A percentile compares a stretch with the other conserved stretches of the same genome.
Conservation (phyloP, 1,140 invertebrate species). For the Papilio polytes region DNA sequence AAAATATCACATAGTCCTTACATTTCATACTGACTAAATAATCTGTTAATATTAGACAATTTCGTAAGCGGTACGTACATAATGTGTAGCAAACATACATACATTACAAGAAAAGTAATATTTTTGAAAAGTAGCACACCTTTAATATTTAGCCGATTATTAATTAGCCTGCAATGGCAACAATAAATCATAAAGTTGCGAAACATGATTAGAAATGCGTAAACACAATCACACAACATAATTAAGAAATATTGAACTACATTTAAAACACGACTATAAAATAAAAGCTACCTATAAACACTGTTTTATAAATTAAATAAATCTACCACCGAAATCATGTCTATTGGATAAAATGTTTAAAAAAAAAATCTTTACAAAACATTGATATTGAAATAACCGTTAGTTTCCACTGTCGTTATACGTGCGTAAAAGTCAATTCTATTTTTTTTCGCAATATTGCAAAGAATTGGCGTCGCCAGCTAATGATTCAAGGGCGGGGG, state of each 20-base stretch:
- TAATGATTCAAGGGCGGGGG: no score
- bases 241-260: conserved; percentile 8
- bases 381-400: no score
- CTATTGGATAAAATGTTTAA: no score
- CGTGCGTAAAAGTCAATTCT: no score
- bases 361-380: no score
- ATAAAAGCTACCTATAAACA: conserved; percentile 13
- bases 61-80: conserved; percentile 35
- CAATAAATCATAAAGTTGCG: not conserved
- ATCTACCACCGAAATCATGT: not conserved
- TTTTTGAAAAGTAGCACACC: conserved; percentile 2
- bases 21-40: conserved; percentile 67
- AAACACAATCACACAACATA: conserved; percentile 14
- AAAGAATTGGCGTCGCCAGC: no score
- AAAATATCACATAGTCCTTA: conserved; percentile 80
- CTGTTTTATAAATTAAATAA: not conserved
- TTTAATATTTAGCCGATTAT: conserved; percentile 17
- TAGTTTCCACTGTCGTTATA: no score
- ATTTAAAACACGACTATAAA: conserved; percentile 18
- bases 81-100: not conserved
- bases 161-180: not conserved
- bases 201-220: not conserved
- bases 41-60: conserved; percentile 57
- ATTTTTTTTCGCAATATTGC: no score
- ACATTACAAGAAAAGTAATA: conserved; percentile 26